A percentile compares a stretch with the other conserved stretches of the same genome.
These are phyloP conservation scores for Eunapius fragilis DNA, from an alignment of 37 sponge, comb jelly and placozoan genomes.

Conservation along the genomic window DNA sequence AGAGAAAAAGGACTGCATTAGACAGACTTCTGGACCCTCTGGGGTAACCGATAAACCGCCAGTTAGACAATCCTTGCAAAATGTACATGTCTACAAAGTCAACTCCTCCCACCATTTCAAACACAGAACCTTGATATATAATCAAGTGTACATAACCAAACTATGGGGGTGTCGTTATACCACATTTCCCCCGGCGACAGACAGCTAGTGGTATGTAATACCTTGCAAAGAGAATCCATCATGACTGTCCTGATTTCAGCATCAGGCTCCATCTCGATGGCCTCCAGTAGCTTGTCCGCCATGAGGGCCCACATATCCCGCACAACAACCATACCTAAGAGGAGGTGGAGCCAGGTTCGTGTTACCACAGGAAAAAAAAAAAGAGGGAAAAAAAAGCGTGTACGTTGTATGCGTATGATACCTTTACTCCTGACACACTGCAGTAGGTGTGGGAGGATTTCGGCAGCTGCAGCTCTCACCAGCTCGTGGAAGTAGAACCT, in stretches of 20 bases:
- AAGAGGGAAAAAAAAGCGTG: not conserved
- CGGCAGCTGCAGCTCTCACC: conserved; percentile 95
- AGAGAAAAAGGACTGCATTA: no score
- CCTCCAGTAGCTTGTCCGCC: conserved; percentile 81
- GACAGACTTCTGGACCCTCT: no score
- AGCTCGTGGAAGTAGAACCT: conserved; percentile 95
- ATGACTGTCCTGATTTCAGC: conserved; percentile 83
- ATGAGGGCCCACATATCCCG: conserved; percentile 85
- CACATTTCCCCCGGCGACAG: not conserved
- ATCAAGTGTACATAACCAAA: no score
- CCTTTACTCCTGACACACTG: conserved; percentile 89
- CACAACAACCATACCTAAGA: conserved; percentile 57
- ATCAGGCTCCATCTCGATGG: conserved; percentile 89
- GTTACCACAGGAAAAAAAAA: no score
- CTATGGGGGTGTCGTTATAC: no score
- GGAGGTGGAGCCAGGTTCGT: no score
- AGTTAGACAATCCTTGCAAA: no score
- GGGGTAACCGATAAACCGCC: no score
- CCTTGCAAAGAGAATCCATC: conserved; percentile 85
- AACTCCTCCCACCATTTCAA: no score
- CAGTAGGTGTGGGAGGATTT: conserved; percentile 91
- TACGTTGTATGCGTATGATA: no score
- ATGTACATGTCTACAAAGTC: no score
- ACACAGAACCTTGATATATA: no score
- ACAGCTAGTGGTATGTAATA: not conserved